These are phyloP conservation scores for Sinella curviseta DNA, from an alignment of 1,140 invertebrate genomes.

Conservation along the genomic window DNA sequence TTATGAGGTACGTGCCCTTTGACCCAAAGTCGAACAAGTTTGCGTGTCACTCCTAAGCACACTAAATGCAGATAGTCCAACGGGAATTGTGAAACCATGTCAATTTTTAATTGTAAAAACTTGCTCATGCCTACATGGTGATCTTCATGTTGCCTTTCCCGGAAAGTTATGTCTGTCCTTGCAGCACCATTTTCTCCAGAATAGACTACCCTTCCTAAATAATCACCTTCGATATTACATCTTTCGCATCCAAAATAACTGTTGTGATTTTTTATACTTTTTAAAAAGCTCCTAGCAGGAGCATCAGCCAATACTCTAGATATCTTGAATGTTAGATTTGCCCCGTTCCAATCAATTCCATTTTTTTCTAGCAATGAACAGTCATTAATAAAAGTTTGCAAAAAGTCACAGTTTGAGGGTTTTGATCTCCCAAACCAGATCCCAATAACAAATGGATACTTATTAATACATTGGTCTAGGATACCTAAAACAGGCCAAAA, in stretches of 20 bases:
- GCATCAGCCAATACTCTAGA: constrained; percentile 9
- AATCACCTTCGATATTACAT: not conserved
- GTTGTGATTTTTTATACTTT: constrained; percentile 13
- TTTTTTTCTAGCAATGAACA: too few species aligned
- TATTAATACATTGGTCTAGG: too few species aligned
- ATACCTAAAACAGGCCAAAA: too few species aligned
- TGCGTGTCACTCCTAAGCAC: not conserved
- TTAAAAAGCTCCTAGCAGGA: constrained; percentile 11
- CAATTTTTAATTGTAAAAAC: not conserved
- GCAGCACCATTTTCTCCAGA: not conserved
- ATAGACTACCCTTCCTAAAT: not conserved
- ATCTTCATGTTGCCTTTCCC: not conserved
- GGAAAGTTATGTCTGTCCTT: not conserved
- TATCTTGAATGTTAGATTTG: not conserved
- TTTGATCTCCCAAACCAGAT: too few species aligned
- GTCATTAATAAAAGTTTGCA: too few species aligned
- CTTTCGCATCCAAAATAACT: constrained; percentile 9
- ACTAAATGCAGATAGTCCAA: constrained; percentile 24
- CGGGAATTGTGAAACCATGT: not conserved
- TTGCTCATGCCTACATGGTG: not conserved
- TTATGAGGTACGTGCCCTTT: constrained; percentile 3
- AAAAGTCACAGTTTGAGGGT: too few species aligned
- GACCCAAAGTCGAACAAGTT: not conserved
- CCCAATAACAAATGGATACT: too few species aligned
- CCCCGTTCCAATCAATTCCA: too few species aligned